phyloP scores from a whole-genome alignment of 1,140 invertebrate species.

The Reticulitermes speratus region DNA sequence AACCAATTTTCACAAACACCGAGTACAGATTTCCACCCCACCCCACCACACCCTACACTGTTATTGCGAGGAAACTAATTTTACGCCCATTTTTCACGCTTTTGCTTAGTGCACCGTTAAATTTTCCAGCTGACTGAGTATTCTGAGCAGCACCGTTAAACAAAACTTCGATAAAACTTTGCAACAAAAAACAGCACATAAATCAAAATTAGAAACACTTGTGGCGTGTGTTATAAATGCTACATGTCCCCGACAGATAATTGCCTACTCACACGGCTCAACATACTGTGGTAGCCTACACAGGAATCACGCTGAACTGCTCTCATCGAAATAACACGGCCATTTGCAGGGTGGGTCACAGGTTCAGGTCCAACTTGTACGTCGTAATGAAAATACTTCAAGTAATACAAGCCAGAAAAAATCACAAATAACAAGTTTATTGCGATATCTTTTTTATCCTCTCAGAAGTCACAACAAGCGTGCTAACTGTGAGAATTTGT shows the following conservation, averaged over 20 bases:
- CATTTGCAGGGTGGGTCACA: too few relatives aligned
- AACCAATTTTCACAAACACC: neutral
- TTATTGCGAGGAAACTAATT: neutral
- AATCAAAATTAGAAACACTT: conserved; percentile 6
- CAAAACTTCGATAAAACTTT: neutral
- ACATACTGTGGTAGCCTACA: neutral
- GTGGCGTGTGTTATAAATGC: neutral
- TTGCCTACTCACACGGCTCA: neutral
- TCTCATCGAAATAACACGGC: too few relatives aligned
- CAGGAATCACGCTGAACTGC: too few relatives aligned
- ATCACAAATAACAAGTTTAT: too few relatives aligned
- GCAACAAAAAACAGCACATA: neutral
- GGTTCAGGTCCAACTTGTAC: too few relatives aligned
- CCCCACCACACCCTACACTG: neutral
- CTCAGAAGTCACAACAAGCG: too few relatives aligned
- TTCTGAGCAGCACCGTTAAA: neutral
- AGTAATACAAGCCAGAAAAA: too few relatives aligned
- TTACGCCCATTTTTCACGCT: conserved; percentile 9
- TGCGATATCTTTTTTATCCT: too few relatives aligned
- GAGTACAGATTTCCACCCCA: neutral
- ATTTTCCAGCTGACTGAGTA: neutral
- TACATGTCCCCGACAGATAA: neutral
- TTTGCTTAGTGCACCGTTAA: neutral
- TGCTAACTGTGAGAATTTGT: too few relatives aligned
- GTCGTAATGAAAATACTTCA: too few relatives aligned